A percentile compares a stretch with the other conserved stretches of the same genome.
Evolutionary conservation across 2,797 vertebrate genomes (phyloP).

Genomic region (Peromyscus eremicus): DNA sequence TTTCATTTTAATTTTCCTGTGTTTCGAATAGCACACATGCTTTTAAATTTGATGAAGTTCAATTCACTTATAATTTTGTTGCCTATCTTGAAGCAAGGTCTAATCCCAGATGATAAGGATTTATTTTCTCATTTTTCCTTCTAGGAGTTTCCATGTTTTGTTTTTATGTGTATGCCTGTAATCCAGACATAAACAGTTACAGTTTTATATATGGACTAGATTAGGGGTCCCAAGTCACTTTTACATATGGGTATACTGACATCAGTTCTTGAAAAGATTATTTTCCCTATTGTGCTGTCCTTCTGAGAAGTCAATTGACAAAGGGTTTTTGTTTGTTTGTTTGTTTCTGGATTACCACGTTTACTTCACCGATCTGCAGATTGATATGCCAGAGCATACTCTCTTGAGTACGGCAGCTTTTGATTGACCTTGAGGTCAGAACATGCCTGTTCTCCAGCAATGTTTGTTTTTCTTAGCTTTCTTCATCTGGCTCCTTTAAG

Average conservation of each 20-base stretch:
- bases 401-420: neutral
- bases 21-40: neutral
- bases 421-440: neutral
- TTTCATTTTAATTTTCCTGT: conserved; percentile 18
- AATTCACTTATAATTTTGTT: neutral
- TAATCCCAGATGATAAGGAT: neutral
- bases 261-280: neutral
- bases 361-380: neutral
- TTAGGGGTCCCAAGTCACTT: neutral
- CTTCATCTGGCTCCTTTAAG: neutral
- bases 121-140: neutral
- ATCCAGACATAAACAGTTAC: neutral
- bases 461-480: conserved; percentile 45
- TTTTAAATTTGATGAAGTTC: neutral
- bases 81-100: neutral
- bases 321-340: neutral
- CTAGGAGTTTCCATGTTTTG: neutral
- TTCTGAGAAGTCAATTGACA: neutral
- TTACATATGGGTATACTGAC: neutral
- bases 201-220: neutral
- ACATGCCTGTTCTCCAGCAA: neutral
- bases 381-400: neutral
- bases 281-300: neutral
- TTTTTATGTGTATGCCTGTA: neutral
- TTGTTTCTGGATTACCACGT: neutral